phyloP scores from a whole-genome alignment of 2,888 invertebrate genomes.

The Eupithecia inturbata region DNA sequence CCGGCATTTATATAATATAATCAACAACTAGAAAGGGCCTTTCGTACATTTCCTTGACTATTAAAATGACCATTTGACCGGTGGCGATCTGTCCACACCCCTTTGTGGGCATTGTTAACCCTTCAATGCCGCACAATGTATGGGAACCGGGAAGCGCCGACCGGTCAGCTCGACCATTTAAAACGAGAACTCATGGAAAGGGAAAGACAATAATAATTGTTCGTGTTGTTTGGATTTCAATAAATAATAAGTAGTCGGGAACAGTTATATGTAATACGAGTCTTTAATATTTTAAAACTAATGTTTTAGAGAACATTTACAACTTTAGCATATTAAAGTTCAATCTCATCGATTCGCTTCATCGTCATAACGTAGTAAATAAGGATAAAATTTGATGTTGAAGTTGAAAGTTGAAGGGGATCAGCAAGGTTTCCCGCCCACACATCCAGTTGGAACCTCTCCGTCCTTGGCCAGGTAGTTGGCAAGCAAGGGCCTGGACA shows the following conservation, averaged over 20 bases:
- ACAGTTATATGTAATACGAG: constrained; percentile 3
- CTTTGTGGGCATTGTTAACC: constrained; percentile 77
- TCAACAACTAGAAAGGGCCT: constrained; percentile 74
- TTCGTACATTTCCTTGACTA: constrained; percentile 79
- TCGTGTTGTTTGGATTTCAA: constrained; percentile 20
- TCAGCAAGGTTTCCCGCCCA: neutral
- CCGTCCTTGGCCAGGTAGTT: neutral
- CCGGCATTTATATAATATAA: constrained; percentile 80
- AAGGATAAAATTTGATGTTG: neutral
- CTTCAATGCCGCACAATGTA: constrained; percentile 71
- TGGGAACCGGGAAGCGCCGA: constrained; percentile 80
- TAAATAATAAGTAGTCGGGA: constrained; percentile 17
- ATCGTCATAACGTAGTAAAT: neutral
- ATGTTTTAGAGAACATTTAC: neutral
- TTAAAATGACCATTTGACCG: constrained; percentile 82
- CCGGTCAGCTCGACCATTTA: constrained; percentile 68
- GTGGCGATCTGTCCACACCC: constrained; percentile 80
- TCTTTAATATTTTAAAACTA: neutral
- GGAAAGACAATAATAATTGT: constrained; percentile 40
- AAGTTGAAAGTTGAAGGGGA: neutral
- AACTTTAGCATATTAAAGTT: neutral
- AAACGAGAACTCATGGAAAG: constrained; percentile 55
- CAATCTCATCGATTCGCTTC: neutral
- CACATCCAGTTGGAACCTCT: neutral
- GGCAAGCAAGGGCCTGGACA: neutral